phyloP scores from a whole-genome alignment of 2,797 vertebrate species.

The Discoglossus pictus region DNA sequence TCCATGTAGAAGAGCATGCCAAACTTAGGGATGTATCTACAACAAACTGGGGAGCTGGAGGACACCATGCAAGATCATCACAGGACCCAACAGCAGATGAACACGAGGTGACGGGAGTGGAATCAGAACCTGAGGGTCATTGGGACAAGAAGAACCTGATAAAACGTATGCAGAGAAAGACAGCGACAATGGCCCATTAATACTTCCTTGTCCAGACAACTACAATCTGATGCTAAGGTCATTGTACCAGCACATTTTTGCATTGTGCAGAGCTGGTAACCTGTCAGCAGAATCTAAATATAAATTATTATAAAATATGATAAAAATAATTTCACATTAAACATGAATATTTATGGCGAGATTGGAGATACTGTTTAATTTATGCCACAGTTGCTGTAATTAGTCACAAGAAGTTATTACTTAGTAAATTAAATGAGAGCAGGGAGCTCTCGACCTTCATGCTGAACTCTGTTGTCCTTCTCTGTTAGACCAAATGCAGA shows the following conservation, averaged over 20 bases:
- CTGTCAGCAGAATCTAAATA: conserved; percentile 33
- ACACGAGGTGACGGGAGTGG: no score
- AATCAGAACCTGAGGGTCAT: no score
- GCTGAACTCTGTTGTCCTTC: conserved; percentile 8
- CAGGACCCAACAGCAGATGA: no score
- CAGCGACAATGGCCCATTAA: no score
- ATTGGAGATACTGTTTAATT: conserved; percentile 31
- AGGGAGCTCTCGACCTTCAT: conserved; percentile 36
- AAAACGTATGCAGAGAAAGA: no score
- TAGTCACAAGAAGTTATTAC: conserved; percentile 48
- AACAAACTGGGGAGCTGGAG: no score
- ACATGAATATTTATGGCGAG: conserved; percentile 46
- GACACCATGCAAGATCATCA: no score
- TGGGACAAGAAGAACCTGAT: no score
- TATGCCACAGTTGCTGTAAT: conserved; percentile 35
- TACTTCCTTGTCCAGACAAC: no score
- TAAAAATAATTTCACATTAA: conserved; percentile 22
- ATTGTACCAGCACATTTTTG: conserved; percentile 17
- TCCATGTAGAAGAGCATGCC: no score
- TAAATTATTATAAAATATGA: conserved; percentile 45
- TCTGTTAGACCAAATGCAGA: conserved; percentile 9
- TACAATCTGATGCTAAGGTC: conserved; percentile 23
- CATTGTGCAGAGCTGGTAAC: conserved; percentile 5
- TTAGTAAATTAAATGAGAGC: conserved; percentile 44
- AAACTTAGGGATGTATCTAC: no score